Percentiles rank a stretch among this genome's conserved stretches.
Evolutionary conservation across 2,113 vertebrate species (phyloP).

Genomic region (Forbesichthys papilliferus): DNA sequence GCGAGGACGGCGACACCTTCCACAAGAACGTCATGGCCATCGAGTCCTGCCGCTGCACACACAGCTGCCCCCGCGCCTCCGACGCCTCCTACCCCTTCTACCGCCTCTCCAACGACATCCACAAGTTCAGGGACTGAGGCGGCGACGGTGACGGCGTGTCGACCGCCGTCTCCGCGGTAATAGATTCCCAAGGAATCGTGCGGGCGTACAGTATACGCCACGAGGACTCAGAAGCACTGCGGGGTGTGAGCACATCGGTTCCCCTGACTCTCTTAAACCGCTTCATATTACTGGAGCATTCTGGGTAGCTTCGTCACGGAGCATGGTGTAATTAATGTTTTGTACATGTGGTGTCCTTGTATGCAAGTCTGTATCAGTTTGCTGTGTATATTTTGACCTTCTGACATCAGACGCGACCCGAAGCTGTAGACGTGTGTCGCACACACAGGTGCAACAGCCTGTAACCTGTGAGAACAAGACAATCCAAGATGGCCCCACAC

Average conservation of each 20-base stretch:
- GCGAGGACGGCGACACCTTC: constrained; percentile 93
- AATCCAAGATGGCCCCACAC: constrained; percentile 49
- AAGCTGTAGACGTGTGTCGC: constrained; percentile 76
- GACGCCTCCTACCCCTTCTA: constrained; percentile 92
- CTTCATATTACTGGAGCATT: constrained; percentile 97
- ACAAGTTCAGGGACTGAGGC: constrained; percentile 96
- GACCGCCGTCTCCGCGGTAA: constrained; percentile 74
- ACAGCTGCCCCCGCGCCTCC: constrained; percentile 87
- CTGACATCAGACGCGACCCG: constrained; percentile 69
- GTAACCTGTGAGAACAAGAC: constrained; percentile 59
- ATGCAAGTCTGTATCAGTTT: constrained; percentile 66
- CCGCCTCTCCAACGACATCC: constrained; percentile 96
- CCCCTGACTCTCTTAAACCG: constrained; percentile 66
- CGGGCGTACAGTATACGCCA: constrained; percentile 61
- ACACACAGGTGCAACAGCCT: constrained; percentile 65
- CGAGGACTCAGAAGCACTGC: constrained; percentile 80
- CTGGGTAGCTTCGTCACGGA: constrained; percentile 96
- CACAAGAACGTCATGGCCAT: constrained; percentile 98
- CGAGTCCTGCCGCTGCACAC: constrained; percentile 95
- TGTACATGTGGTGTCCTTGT: constrained; percentile 69
- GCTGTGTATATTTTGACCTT: constrained; percentile 77
- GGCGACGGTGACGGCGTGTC: constrained; percentile 47
- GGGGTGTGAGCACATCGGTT: constrained; percentile 86
- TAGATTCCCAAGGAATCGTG: constrained; percentile 83
- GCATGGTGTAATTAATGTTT: constrained; percentile 84